Evolutionary conservation across 2,888 invertebrate genomes (phyloP).

Genomic region (Archips crataeganus): DNA sequence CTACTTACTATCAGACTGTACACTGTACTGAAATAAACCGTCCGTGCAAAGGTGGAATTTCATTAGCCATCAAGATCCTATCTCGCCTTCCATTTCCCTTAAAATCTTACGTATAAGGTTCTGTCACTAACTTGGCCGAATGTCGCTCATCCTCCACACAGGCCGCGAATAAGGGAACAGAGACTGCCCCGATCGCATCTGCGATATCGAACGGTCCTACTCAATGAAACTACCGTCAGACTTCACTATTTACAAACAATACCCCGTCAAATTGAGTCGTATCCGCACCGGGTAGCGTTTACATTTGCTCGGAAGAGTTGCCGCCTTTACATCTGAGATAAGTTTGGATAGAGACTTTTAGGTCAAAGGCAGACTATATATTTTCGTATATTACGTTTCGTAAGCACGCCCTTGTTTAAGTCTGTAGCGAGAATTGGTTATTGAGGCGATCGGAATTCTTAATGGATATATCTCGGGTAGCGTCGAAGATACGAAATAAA

Average conservation of each 20-base stretch:
- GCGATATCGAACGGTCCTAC: constrained; percentile 46
- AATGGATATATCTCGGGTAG: constrained; percentile 15
- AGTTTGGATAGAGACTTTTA: constrained; percentile 74
- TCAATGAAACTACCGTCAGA: constrained; percentile 38
- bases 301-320: constrained; percentile 45
- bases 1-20: neutral
- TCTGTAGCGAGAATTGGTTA: constrained; percentile 49
- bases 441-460: constrained; percentile 49
- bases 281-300: constrained; percentile 47
- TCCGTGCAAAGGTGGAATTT: constrained; percentile 38
- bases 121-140: constrained; percentile 30
- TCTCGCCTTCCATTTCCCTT: constrained; percentile 31
- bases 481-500: neutral
- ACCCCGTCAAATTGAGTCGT: constrained; percentile 24
- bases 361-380: constrained; percentile 57
- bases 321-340: constrained; percentile 68
- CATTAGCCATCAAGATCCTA: constrained; percentile 39
- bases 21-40: constrained; percentile 25
- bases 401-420: constrained; percentile 44
- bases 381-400: constrained; percentile 45
- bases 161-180: constrained; percentile 68
- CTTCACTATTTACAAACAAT: constrained; percentile 41
- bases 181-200: constrained; percentile 67
- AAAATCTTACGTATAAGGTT: constrained; percentile 28
- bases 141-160: constrained; percentile 43